Base-by-base conservation (phyloP, 2,797 vertebrate genomes). In the Gambelia wislizenii region DNA sequence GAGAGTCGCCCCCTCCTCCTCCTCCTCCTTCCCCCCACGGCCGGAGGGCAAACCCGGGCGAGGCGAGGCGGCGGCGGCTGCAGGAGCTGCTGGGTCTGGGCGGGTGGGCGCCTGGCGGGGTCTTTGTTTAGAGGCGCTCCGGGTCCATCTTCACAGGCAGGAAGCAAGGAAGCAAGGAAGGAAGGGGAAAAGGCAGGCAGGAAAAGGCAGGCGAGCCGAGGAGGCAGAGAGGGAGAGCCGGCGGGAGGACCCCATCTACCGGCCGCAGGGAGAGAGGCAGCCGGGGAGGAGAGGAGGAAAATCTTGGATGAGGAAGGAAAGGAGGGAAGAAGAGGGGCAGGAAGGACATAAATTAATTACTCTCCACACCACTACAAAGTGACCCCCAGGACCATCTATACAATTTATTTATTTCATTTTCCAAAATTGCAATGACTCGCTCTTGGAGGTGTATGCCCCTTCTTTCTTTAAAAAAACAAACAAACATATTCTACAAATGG, bases 61-160 rank as follows among this genome's bases (percentile, higher is more conserved):
- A 16, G 56, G 79, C 47, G 9, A 9, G 64, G 30, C 25, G 39
- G n/a, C 25, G n/a, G 77, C 52, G 1, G 72, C 22, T 8, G 49
- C 64, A 0, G 36, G 25, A 5, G 74, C 52, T 1, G 72, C 18
- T 59, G 64, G 12, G 22, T 42, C 69, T 18, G 33, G 81, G 61
- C 36, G 52, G 52, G 85, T 4, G 78, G 47, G 49, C n/a, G 83
- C 22, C 74, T 47, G 72, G 75, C 74, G 39, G 75, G 33, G 52
- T 67, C 86, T 90, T 90, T 87, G 89, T 90, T n/a, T 87, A 87
- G 44, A 64, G 76, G 89, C 67, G 42, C 81, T 27, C 69, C 70
- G 78, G 84, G 33, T 89, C 88, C 88, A 89, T 89, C 84, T 89
- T 81, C 74, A 9, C 56, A 36, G 83, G 83, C 76, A 61, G 84